Evolutionary conservation across 2,797 vertebrate genomes (phyloP).

Genomic region (Tenualosa ilisha): DNA sequence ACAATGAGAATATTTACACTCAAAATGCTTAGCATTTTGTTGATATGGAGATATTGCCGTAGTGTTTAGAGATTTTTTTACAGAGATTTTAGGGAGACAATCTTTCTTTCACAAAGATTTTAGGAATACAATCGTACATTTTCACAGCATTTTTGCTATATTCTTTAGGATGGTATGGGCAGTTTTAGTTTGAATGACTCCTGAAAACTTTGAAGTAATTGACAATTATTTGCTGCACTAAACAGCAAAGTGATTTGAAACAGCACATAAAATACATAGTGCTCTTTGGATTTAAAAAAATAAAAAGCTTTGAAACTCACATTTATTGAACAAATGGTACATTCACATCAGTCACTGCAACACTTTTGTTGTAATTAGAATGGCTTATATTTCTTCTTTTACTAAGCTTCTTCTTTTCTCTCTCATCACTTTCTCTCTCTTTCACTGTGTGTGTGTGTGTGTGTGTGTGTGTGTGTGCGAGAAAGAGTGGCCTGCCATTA

Average conservation of each 20-base stretch:
- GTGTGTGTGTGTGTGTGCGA: neutral
- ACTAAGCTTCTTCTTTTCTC: neutral
- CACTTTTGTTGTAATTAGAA: neutral
- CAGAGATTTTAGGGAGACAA: neutral
- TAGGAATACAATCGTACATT: neutral
- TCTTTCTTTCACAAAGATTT: neutral
- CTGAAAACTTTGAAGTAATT: neutral
- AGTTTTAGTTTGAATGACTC: neutral
- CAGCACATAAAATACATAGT: neutral
- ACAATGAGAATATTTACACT: constrained; percentile 16
- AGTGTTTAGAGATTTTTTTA: neutral
- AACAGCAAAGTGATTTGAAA: neutral
- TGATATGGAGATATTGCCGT: neutral
- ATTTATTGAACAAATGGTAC: neutral
- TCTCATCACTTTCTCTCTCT: neutral
- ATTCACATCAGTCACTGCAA: neutral
- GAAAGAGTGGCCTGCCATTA: neutral
- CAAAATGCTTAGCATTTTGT: neutral
- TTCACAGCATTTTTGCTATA: neutral
- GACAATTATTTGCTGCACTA: neutral
- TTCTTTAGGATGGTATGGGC: neutral
- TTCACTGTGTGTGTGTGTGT: neutral
- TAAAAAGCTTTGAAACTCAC: neutral
- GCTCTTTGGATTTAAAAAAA: neutral
- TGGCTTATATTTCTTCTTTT: neutral